Evolutionary conservation across 2,888 invertebrate genomes (phyloP), one percentile per base, ranked within the genome.

Genomic region (Hipparchia semele): DNA sequence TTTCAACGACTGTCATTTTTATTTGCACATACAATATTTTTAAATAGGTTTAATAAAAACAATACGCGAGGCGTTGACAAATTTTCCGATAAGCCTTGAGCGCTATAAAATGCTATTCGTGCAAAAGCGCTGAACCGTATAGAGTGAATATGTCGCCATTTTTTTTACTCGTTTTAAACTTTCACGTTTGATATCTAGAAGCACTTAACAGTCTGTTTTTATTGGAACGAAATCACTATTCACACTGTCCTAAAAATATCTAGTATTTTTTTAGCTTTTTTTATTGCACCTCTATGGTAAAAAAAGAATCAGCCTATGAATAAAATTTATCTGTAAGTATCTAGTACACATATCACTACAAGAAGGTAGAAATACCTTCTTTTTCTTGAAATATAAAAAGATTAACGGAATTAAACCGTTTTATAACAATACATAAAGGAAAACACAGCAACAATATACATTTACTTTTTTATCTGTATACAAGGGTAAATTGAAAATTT

Each of bases 21-120:
- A 75, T 73, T 72, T 46, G 62, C 68, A 71, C 65, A 70, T 75
- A 77, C 76, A 74, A 77, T 79, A 79, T 81, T 84, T 76, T 82
- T 82, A 81, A 78, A 81, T 82, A 67, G 23, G 46, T 58, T 80
- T 80, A 81, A 82, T 78, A 79, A 80, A 82, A 83, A 82, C 82
- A 83, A 81, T 81, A 79, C 74, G 73, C 73, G 70, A 79, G 75
- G 79, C 79, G 77, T 77, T 83, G 82, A 82, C 81, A 81, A 83
- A 85, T 83, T 85, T 85, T 82, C 83, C 83, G 81, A 84, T 86
- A 84, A 86, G 83, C 83, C 84, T 81, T 81, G 80, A 80, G 80
- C 77, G 78, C 79, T 80, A 81, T 81, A 80, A 85, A 84, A 82
- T 80, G 81, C 80, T 80, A 80, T 81, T 79, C 80, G 79, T 76